Percentiles rank a stretch among this genome's conserved stretches.
Conservation (phyloP, 2,888 invertebrate genomes). For the Caenorhabditis sp. region DNA sequence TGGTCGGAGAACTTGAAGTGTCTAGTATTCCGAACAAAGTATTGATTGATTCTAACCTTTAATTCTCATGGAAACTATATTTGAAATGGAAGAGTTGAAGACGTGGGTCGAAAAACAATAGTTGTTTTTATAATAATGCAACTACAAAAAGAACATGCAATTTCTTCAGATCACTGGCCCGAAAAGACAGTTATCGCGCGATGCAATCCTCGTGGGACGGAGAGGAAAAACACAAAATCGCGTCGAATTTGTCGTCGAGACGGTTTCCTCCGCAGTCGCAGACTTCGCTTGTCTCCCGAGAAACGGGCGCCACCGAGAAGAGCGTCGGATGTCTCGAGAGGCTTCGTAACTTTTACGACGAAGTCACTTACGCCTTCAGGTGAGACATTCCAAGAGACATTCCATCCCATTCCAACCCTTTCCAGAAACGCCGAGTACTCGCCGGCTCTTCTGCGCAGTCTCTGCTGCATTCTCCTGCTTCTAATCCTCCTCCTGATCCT, state of each 20-base stretch:
- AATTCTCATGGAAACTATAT: slow-evolving; percentile 43
- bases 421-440: slow-evolving; percentile 71
- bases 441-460: slow-evolving; percentile 63
- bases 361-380: slow-evolving; percentile 56
- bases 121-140: background rate
- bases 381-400: too few relatives aligned
- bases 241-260: slow-evolving; percentile 15
- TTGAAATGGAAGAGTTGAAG: slow-evolving; percentile 30
- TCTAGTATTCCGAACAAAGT: too few relatives aligned
- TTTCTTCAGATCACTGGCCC: slow-evolving; percentile 71
- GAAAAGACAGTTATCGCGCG: slow-evolving; percentile 76
- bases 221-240: slow-evolving; percentile 38
- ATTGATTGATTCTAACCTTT: too few relatives aligned
- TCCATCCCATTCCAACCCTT: too few relatives aligned
- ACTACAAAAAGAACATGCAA: background rate
- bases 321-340: slow-evolving; percentile 51
- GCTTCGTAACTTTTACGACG: slow-evolving; percentile 41
- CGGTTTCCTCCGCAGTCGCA: slow-evolving; percentile 62
- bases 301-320: slow-evolving; percentile 35
- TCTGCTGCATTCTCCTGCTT: slow-evolving; percentile 73
- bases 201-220: slow-evolving; percentile 76
- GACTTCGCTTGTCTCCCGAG: slow-evolving; percentile 63
- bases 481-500: slow-evolving; percentile 73
- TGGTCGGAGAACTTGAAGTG: too few relatives aligned
- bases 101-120: background rate